Percentiles rank a stretch among this genome's conserved stretches.
Conservation (phyloP, 2,797 vertebrate genomes). For the Pangasius mekongensis region DNA sequence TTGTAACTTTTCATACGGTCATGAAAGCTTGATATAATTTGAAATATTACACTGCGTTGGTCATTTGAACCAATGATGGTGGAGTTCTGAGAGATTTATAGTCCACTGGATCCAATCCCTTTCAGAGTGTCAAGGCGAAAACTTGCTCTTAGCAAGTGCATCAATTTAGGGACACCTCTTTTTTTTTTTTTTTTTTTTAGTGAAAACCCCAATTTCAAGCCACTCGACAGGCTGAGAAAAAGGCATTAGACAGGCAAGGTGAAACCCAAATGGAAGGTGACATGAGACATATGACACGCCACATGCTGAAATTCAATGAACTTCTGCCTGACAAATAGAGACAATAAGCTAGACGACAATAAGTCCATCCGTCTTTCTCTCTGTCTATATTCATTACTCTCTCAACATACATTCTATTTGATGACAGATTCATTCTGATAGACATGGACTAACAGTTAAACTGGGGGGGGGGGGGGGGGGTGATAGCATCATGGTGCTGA, state of each 20-base stretch:
- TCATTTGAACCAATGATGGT: not conserved
- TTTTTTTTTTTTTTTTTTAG: not conserved
- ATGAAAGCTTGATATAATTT: not conserved
- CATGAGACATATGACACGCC: not conserved
- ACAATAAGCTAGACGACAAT: constrained; percentile 28
- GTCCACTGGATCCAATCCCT: not conserved
- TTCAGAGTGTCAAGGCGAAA: not conserved
- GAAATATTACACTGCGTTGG: not conserved
- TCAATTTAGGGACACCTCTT: not conserved
- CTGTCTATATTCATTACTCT: constrained; percentile 10
- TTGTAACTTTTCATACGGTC: no score
- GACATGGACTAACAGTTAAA: not conserved
- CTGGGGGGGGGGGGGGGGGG: not conserved
- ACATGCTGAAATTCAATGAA: constrained; percentile 10
- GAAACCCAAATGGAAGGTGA: constrained; percentile 23
- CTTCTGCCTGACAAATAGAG: constrained; percentile 9
- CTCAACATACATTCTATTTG: not conserved
- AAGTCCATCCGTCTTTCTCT: constrained; percentile 8
- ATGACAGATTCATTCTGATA: not conserved
- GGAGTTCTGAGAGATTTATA: not conserved
- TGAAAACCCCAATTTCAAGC: constrained; percentile 28
- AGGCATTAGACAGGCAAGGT: constrained; percentile 7
- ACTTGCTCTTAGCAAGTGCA: constrained; percentile 1
- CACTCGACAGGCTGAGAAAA: not conserved
- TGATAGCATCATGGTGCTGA: not conserved